Conservation (phyloP, 2,888 invertebrate species). For the Lepidochitona cinerea region DNA sequence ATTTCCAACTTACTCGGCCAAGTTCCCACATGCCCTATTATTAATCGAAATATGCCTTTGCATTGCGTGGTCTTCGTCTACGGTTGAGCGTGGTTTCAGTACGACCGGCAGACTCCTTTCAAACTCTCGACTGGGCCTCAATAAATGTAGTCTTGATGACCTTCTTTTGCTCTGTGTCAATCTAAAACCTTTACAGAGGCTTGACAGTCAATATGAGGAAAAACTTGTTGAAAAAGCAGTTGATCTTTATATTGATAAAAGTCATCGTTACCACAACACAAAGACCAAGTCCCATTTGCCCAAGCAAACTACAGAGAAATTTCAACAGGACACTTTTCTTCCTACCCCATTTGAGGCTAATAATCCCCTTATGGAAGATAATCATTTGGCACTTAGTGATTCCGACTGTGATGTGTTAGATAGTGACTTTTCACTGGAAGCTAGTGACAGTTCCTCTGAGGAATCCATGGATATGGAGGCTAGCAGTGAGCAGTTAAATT, state of each 20-base stretch:
- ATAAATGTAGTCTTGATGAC: background rate
- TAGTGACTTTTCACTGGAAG: too few relatives aligned
- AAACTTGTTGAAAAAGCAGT: background rate
- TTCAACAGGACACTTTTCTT: background rate
- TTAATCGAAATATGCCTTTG: background rate
- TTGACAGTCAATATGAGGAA: background rate
- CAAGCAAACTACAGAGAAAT: too few relatives aligned
- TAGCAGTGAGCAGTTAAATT: too few relatives aligned
- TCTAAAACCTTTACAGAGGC: background rate
- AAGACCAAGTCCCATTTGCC: too few relatives aligned
- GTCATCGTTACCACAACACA: too few relatives aligned
- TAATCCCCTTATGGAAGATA: too few relatives aligned
- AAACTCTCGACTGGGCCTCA: background rate
- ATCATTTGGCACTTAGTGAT: too few relatives aligned
- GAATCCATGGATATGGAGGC: too few relatives aligned
- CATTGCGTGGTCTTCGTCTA: background rate
- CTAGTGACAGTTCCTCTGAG: too few relatives aligned
- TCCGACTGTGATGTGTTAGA: too few relatives aligned
- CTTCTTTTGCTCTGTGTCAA: background rate
- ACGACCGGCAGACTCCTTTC: background rate
- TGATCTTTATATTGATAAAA: background rate
- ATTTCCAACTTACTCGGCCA: background rate
- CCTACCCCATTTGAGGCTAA: background rate
- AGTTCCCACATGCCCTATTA: background rate
- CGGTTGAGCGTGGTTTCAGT: background rate